Base-by-base conservation (phyloP, 2,888 invertebrate species). In the Drosophila longiperda region DNA sequence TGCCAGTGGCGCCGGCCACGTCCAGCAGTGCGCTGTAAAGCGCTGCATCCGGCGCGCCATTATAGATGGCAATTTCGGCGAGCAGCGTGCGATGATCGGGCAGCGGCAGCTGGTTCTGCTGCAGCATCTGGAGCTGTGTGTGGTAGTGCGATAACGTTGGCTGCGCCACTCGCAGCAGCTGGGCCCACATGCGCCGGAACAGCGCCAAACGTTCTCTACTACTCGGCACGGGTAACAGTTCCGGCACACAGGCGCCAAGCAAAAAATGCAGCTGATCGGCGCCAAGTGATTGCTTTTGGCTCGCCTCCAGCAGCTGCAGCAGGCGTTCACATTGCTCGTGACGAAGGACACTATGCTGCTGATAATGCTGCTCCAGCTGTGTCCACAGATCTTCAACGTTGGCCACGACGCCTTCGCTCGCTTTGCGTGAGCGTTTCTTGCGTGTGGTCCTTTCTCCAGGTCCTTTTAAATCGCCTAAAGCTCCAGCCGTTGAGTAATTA, bases 1-100 rank as follows among this genome's bases (percentile, higher is more conserved):
- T 94, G 17, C 95, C 96, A 36, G 80, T 85, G 60, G 95, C 94
- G 64, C 95, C 95, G 7, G 94, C 93, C 59, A 94, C 94, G 78
- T 93, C 93, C 55, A 96, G 86, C 40, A 96, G 92, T 0, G 95
- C 92, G 64, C 94, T 94, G 86, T 94, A 95, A 1, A 95, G 94
- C 11, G 93, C 93, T 2, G 93, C 65, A 23, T 83, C 76, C 0
- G 73, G 60, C 0, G 67, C n/a, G 0, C 62, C 82, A 29, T 75
- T 76, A 50, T 77, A 94, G 0, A 95, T 94, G 79, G 93, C 87
- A 0, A 94, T 93, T 54, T 89, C 83, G 8, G 78, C 71, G 0
- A 92, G 74, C 60, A 91, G 72, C 4, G 78, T 61, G 0, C 85
- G 85, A 33, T 89, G 81, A 45, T 92, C 89, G 0, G 49, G 5